Percentiles rank a stretch among this genome's conserved stretches.
Evolutionary conservation across 2,113 vertebrate genomes (phyloP).

Genomic region (Piprites chloris): DNA sequence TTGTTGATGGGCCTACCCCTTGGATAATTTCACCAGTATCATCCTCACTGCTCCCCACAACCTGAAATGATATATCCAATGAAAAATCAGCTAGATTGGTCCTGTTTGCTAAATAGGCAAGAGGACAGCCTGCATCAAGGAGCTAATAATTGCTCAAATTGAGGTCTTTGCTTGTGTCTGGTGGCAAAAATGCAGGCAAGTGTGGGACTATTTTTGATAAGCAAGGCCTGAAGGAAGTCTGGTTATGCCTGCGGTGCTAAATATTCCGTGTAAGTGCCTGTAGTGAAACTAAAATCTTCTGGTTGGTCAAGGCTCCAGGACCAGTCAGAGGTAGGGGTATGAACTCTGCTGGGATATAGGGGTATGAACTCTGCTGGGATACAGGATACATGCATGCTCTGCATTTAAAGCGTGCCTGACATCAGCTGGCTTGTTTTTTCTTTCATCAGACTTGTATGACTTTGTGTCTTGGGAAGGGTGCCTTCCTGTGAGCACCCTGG

Average conservation of each 20-base stretch:
- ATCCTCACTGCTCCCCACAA: neutral
- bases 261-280: neutral
- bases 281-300: neutral
- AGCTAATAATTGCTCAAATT: neutral
- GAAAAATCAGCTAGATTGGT: neutral
- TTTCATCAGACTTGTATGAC: neutral
- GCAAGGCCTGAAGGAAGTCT: neutral
- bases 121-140: neutral
- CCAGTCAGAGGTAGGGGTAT: neutral
- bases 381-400: rapidly evolving
- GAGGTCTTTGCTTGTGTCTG: neutral
- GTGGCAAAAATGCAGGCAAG: neutral
- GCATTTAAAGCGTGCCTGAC: neutral
- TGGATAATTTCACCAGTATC: neutral
- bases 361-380: neutral
- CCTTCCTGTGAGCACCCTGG: neutral
- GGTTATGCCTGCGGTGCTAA: neutral
- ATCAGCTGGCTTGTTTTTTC: neutral
- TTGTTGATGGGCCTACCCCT: neutral
- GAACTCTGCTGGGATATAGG: neutral
- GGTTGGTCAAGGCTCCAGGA: neutral
- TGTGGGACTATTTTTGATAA: neutral
- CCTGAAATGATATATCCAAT: neutral
- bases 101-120: neutral
- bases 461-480: neutral